Base-by-base conservation (phyloP, 1,140 invertebrate genomes). In the Drosophila leontia region DNA sequence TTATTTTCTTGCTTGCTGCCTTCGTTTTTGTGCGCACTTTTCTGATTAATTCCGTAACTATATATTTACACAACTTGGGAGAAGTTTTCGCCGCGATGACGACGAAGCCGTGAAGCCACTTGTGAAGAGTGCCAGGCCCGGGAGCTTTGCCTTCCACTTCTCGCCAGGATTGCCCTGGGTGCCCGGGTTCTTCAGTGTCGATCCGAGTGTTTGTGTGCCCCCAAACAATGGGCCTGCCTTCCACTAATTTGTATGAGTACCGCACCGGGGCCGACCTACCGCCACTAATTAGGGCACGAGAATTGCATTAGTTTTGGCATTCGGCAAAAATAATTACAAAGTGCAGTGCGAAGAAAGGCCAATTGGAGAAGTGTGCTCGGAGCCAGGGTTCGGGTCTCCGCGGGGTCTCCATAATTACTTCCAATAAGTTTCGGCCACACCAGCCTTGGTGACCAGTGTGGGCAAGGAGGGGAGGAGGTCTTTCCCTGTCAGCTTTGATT, bases 41-140 rank as follows among this genome's bases (percentile, higher is more conserved):
- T 86, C 75, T 88, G 81, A 88, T 88, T 88, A 88, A 88, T 87
- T 80, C 84, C 84, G 48, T 88, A 74, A 75, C 67, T 74, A 87
- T 78, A 88, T 90, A 88, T 88, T 88, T 84, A 64, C 81, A 81
- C 75, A 84, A 84, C 64, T 80, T 68, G 77, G 72, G 44, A 56
- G 62, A 84, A 87, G 85, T 86, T 86, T 55, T 72, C 57, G 55
- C 44, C 37, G 59, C 69, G 56, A 64, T 76, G 59, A 53, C 62
- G 65, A 60, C 47, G 55, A 75, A 34, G 61, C 67, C 58, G 65
- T 17, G 47, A 29, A 29, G 70, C 50, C 77, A 74, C 64, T 70
- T 70, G 62, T 68, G 59, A 53, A 64, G 45, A 78, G 61, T 59
- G 61, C 29, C 29, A 48, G 53, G 35, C 42, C 41, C 37, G 51